phyloP scores from a whole-genome alignment of 2,888 invertebrate species.

The Eupithecia subumbrata region DNA sequence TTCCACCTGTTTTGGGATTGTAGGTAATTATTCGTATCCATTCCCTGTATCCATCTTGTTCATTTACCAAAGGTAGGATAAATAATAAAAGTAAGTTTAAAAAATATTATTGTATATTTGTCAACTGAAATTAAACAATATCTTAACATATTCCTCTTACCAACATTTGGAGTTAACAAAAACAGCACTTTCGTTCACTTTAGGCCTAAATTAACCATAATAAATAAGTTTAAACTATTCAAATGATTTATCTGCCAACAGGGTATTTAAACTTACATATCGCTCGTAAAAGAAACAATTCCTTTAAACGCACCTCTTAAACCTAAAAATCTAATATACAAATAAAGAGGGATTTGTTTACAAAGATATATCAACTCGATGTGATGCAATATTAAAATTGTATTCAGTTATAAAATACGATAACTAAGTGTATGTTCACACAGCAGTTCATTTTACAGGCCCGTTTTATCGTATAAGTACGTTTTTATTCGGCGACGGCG shows the following conservation, averaged over 20 bases:
- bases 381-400: conserved; percentile 47
- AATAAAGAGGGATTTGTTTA: conserved; percentile 64
- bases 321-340: conserved; percentile 77
- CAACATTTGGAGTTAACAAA: conserved; percentile 76
- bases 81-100: conserved; percentile 44
- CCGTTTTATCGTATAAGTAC: too few relatives aligned
- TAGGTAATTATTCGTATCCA: too few relatives aligned
- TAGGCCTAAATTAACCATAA: conserved; percentile 60
- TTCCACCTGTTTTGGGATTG: too few relatives aligned
- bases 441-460: too few relatives aligned
- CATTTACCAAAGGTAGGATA: neutral
- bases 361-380: conserved; percentile 44
- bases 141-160: conserved; percentile 76
- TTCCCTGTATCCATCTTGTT: neutral
- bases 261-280: conserved; percentile 55
- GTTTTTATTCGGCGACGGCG: too few relatives aligned
- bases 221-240: conserved; percentile 53
- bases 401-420: conserved; percentile 14
- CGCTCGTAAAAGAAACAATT: conserved; percentile 62
- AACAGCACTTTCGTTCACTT: conserved; percentile 67
- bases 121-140: conserved; percentile 82
- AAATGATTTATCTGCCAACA: conserved; percentile 49
- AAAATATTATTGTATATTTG: conserved; percentile 82
- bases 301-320: conserved; percentile 74
- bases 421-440: neutral